phyloP scores from a whole-genome alignment of 2,797 vertebrate species.

The Etheostoma nigrum region DNA sequence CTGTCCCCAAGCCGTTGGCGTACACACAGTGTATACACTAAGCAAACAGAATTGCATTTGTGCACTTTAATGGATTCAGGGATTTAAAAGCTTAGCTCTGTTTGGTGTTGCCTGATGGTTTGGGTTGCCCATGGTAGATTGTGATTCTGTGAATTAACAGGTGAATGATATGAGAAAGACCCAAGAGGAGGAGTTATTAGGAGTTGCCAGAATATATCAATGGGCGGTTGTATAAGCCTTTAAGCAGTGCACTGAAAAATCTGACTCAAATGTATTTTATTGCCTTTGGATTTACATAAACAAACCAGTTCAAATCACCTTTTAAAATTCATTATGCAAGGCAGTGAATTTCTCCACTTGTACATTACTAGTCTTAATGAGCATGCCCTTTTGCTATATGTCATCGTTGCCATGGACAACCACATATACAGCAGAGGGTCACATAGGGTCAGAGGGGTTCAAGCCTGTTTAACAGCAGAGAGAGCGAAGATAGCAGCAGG shows the following conservation, averaged over 20 bases:
- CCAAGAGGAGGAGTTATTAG: background rate
- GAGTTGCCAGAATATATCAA: constrained; percentile 24
- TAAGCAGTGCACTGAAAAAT: background rate
- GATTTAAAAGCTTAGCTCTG: constrained; percentile 79
- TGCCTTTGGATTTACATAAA: constrained; percentile 26
- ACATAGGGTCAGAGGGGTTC: constrained; percentile 71
- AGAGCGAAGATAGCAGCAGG: constrained; percentile 49
- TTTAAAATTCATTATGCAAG: constrained; percentile 11
- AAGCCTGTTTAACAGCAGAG: constrained; percentile 58
- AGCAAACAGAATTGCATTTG: constrained; percentile 80
- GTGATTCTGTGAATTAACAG: constrained; percentile 63
- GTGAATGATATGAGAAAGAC: constrained; percentile 57
- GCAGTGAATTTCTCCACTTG: constrained; percentile 40
- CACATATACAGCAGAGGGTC: constrained; percentile 66
- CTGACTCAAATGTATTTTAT: constrained; percentile 21
- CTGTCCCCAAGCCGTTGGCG: constrained; percentile 54
- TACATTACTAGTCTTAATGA: constrained; percentile 58
- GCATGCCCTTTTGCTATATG: constrained; percentile 53
- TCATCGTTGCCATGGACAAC: constrained; percentile 68
- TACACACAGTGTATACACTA: constrained; percentile 61
- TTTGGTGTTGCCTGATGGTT: constrained; percentile 69
- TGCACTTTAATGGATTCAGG: constrained; percentile 78
- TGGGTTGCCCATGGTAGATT: constrained; percentile 31
- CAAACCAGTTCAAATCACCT: constrained; percentile 15
- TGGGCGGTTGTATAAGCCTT: constrained; percentile 8